phyloP scores from a whole-genome alignment of 2,888 invertebrate genomes.

The Neelides folsomi region DNA sequence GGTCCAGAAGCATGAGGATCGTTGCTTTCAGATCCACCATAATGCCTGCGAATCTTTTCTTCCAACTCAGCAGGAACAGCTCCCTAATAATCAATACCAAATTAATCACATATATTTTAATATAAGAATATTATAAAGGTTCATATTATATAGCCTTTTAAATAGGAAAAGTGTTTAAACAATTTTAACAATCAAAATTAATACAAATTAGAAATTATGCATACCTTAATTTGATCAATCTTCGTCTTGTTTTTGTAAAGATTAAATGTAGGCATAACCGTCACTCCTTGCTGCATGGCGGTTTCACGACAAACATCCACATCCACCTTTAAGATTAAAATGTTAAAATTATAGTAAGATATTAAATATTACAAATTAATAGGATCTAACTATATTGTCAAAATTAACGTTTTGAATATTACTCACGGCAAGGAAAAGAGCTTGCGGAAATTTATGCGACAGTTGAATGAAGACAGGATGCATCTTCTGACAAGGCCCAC shows the following conservation, averaged over 20 bases:
- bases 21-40: slow-evolving; percentile 47
- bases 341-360: background rate
- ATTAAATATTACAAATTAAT: too few species aligned
- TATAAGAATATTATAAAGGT: background rate
- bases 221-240: slow-evolving; percentile 42
- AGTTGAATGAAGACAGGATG: slow-evolving; percentile 84
- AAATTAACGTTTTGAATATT: slow-evolving; percentile 20
- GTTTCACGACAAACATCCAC: slow-evolving; percentile 86
- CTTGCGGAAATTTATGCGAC: slow-evolving; percentile 71
- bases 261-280: slow-evolving; percentile 96
- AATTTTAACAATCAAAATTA: background rate
- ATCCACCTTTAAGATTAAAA: slow-evolving; percentile 64
- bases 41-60: slow-evolving; percentile 75
- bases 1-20: slow-evolving; percentile 56
- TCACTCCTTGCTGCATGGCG: slow-evolving; percentile 73
- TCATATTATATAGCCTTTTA: background rate
- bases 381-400: too few species aligned
- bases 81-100: slow-evolving; percentile 51
- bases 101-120: slow-evolving; percentile 1
- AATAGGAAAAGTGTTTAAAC: background rate
- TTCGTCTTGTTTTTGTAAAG: slow-evolving; percentile 60
- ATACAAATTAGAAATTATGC: slow-evolving; percentile 10
- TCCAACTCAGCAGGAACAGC: slow-evolving; percentile 71
- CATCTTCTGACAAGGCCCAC: slow-evolving; percentile 90
- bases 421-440: slow-evolving; percentile 51